These are phyloP conservation scores for Hydrotaea cyrtoneurina DNA, from an alignment of 2,888 invertebrate species.

Conservation along the genomic window DNA sequence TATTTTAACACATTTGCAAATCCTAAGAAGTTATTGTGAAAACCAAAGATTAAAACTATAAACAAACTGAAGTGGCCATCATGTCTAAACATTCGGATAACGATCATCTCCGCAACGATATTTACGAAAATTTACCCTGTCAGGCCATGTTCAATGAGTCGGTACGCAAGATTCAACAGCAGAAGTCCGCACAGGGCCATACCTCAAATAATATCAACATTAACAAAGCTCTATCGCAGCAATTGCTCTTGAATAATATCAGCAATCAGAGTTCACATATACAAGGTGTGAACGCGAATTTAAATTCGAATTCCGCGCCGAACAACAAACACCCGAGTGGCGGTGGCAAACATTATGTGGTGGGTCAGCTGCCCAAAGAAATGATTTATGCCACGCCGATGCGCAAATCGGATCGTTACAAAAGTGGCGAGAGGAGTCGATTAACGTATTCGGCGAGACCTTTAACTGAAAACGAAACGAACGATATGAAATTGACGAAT, in stretches of 20 bases:
- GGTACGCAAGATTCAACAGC: slow-evolving; percentile 80
- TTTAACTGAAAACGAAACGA: slow-evolving; percentile 54
- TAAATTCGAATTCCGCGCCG: slow-evolving; percentile 64
- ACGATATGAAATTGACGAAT: slow-evolving; percentile 76
- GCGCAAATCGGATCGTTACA: slow-evolving; percentile 80
- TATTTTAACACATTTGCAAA: background rate
- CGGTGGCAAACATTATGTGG: slow-evolving; percentile 55
- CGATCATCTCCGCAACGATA: slow-evolving; percentile 80
- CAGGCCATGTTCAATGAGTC: slow-evolving; percentile 81
- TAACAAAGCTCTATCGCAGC: slow-evolving; percentile 71
- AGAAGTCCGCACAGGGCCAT: slow-evolving; percentile 71
- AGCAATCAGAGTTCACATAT: slow-evolving; percentile 75
- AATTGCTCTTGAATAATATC: slow-evolving; percentile 74
- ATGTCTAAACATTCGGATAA: slow-evolving; percentile 81
- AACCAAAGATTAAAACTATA: background rate
- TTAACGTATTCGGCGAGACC: slow-evolving; percentile 57
- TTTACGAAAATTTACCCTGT: slow-evolving; percentile 80
- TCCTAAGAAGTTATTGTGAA: background rate
- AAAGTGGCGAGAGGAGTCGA: slow-evolving; percentile 78
- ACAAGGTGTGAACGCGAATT: slow-evolving; percentile 55
- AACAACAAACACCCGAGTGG: slow-evolving; percentile 62
- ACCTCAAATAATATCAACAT: slow-evolving; percentile 66
- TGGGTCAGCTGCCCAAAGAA: slow-evolving; percentile 77
- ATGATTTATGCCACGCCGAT: slow-evolving; percentile 80
- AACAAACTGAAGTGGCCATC: slow-evolving; percentile 25